phyloP scores from a whole-genome alignment of 2,797 vertebrate genomes.

The Pelochelys cantorii region DNA sequence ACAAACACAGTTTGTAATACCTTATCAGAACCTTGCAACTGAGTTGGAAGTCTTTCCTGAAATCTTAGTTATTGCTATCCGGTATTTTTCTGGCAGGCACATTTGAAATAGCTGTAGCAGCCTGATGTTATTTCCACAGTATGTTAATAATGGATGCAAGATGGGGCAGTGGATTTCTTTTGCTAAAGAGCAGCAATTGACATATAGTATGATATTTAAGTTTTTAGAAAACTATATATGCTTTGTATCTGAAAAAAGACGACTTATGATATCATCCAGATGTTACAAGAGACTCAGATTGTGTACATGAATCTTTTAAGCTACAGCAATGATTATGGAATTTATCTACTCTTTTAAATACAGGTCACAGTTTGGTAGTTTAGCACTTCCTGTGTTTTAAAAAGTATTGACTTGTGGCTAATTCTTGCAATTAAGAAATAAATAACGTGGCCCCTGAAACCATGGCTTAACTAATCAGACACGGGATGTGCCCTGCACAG shows the following conservation, averaged over 20 bases:
- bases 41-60: not conserved
- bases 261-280: fast-evolving
- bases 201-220: not conserved
- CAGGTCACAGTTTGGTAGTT: not conserved
- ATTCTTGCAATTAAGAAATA: conserved; percentile 10
- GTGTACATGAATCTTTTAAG: not conserved
- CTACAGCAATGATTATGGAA: not conserved
- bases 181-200: not conserved
- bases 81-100: not conserved
- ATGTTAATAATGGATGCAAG: conserved; percentile 12
- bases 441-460: not conserved
- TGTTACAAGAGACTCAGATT: not conserved
- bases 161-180: not conserved
- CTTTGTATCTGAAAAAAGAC: not conserved
- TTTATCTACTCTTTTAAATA: not conserved
- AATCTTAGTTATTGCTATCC: not conserved
- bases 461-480: fast-evolving
- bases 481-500: fast-evolving
- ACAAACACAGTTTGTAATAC: not conserved
- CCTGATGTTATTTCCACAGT: conserved; percentile 19
- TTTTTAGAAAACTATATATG: not conserved
- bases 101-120: conserved; percentile 9
- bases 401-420: not conserved
- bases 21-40: not conserved
- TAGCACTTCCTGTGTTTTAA: not conserved